phyloP scores from a whole-genome alignment of 2,113 vertebrate species.

The Pampusana beccarii region DNA sequence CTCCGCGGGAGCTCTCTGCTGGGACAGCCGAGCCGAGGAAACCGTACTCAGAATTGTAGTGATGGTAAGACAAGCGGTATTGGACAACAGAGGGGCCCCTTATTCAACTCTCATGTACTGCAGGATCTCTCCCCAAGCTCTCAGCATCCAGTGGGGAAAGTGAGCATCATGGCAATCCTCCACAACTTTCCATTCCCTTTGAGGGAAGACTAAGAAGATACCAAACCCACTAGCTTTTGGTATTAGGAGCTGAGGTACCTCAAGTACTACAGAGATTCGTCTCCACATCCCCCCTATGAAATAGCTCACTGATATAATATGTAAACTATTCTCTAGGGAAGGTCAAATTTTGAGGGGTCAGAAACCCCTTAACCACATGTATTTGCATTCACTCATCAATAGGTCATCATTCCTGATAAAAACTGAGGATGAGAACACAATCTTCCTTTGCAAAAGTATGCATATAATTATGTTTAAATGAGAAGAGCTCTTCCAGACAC shows the following conservation, averaged over 20 bases:
- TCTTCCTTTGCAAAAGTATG: neutral
- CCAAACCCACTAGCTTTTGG: neutral
- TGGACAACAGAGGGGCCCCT: neutral
- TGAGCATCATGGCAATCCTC: neutral
- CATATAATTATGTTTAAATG: neutral
- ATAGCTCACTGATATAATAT: neutral
- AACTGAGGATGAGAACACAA: neutral
- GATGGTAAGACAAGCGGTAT: too few relatives aligned
- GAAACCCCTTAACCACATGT: neutral
- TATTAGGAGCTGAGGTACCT: neutral
- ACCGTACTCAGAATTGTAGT: neutral
- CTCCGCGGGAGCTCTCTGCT: neutral
- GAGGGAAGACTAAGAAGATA: neutral
- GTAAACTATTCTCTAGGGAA: neutral
- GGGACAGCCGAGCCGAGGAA: neutral
- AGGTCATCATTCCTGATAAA: neutral
- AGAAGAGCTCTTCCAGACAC: neutral
- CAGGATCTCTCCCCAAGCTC: neutral
- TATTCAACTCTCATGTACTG: neutral
- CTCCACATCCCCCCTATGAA: neutral
- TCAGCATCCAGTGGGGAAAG: neutral
- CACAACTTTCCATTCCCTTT: neutral
- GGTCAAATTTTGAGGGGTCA: neutral
- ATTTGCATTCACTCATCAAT: neutral
- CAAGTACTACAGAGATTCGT: neutral